Conservation (phyloP, 1,140 invertebrate species). For the Hycleus cichorii region DNA sequence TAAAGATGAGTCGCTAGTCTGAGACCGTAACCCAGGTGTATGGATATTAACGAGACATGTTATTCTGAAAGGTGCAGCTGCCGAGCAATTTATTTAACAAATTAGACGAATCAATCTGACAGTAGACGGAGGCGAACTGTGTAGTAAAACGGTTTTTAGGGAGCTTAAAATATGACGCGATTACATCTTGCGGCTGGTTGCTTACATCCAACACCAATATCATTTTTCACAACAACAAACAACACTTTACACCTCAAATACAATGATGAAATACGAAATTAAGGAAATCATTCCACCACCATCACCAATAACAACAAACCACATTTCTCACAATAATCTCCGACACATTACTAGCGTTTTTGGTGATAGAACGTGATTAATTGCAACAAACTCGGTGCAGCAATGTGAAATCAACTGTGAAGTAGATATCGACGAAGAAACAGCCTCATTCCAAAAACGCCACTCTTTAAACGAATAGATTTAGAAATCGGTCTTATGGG, state of each 20-base stretch:
- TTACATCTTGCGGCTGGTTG: conserved; percentile 23
- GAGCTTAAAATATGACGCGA: conserved; percentile 29
- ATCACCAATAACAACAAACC: no score
- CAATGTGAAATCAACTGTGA: conserved; percentile 11
- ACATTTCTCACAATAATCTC: no score
- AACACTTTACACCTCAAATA: conserved; percentile 12
- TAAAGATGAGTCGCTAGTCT: background rate
- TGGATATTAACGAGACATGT: conserved; percentile 3
- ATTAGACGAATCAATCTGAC: conserved; percentile 30
- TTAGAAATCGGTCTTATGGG: no score
- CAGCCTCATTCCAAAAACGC: no score
- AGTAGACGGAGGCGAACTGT: conserved; percentile 6
- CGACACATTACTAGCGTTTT: no score
- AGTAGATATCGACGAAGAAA: no score
- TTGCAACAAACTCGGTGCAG: conserved; percentile 4
- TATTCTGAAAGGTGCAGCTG: conserved; percentile 25
- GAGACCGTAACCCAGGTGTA: conserved; percentile 10
- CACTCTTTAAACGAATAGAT: no score
- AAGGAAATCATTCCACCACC: conserved; percentile 6
- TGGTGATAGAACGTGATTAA: conserved; percentile 6
- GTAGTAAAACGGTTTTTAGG: conserved; percentile 2
- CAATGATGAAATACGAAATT: conserved; percentile 17
- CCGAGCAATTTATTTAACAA: conserved; percentile 29
- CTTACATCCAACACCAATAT: conserved; percentile 14
- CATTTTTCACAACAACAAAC: conserved; percentile 15